A percentile compares a stretch with the other conserved stretches of the same genome.
Evolutionary conservation across 2,888 invertebrate genomes (phyloP).

Genomic region (Seira ritae): DNA sequence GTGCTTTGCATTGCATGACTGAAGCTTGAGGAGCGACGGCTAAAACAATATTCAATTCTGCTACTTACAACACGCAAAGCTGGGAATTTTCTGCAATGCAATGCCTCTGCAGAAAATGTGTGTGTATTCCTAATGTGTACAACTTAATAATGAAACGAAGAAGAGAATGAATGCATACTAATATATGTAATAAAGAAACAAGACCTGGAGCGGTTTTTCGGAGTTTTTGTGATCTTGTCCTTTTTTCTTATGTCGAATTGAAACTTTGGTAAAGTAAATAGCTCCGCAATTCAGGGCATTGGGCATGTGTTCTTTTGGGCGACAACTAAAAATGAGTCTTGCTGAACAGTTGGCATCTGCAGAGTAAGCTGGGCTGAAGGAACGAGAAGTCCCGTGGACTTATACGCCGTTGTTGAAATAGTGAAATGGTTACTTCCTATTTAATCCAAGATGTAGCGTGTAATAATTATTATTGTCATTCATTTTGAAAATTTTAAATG

Average conservation of each 20-base stretch:
- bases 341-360: not conserved
- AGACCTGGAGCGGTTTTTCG: conserved; percentile 58
- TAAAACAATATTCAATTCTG: too few relatives aligned
- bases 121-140: conserved; percentile 29
- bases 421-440: too few relatives aligned
- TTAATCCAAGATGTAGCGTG: too few relatives aligned
- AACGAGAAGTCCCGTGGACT: too few relatives aligned
- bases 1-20: not conserved
- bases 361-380: too few relatives aligned
- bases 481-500: too few relatives aligned
- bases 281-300: not conserved
- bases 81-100: not conserved
- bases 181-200: conserved; percentile 25
- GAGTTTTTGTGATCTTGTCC: conserved; percentile 20
- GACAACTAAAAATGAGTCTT: conserved; percentile 6
- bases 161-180: conserved; percentile 12
- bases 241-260: not conserved
- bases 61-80: not conserved
- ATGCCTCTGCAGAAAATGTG: too few relatives aligned
- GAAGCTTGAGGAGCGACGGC: not conserved
- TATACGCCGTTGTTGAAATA: too few relatives aligned
- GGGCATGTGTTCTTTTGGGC: not conserved
- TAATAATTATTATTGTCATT: too few relatives aligned
- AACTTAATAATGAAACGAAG: conserved; percentile 49
- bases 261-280: too few relatives aligned